Evolutionary conservation across 2,888 invertebrate species (phyloP), one percentile per base, ranked within the genome.

Genomic region (Amblyteles armatorius): DNA sequence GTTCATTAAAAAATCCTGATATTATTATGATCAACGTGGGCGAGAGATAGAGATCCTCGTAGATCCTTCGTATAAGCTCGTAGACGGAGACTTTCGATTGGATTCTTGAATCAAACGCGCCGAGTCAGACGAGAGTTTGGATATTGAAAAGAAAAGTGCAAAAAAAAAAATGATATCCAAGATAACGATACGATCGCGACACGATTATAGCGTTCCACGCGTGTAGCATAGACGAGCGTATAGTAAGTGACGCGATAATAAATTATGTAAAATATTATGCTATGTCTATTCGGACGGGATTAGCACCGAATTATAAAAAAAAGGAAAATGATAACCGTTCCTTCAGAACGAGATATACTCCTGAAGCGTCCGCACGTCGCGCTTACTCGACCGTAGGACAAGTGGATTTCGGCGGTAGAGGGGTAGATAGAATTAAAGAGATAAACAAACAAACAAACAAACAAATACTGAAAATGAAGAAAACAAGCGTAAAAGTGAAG

Each of bases 401-500:
- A 72, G 73, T 85, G 79, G 74, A 69, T 85, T 81, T 68, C 48
- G 73, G 74, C 69, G 81, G 55, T 76, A 60, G 79, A 68, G 55
- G 81, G 79, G 71, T 85, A 69, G 65, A 68, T 83, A 79, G 72
- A 83, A 67, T 76, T 76, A 71, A 65, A 71, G 55, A 57, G 36
- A 71, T 26, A 65, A 67, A 80, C 48, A 40, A 74, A 55, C 52
- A 52, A 71, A 57, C 52, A 29, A 73, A 33, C 60, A 36, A 74
- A 26, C 40, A 44, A 50, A 50, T 29, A 81, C 50, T 71, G 50
- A 79, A 65, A 71, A 79, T 68, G 52, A 83, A 79, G 72, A 82
- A 81, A 74, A 88, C 86, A 79, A 82, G 82, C 85, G 80, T 83
- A 86, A 86, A 83, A 86, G 86, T 86, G 87, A 86, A 82, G 84